phyloP scores from a whole-genome alignment of 2,888 invertebrate genomes.

The Zhuqinia jingwanae region DNA sequence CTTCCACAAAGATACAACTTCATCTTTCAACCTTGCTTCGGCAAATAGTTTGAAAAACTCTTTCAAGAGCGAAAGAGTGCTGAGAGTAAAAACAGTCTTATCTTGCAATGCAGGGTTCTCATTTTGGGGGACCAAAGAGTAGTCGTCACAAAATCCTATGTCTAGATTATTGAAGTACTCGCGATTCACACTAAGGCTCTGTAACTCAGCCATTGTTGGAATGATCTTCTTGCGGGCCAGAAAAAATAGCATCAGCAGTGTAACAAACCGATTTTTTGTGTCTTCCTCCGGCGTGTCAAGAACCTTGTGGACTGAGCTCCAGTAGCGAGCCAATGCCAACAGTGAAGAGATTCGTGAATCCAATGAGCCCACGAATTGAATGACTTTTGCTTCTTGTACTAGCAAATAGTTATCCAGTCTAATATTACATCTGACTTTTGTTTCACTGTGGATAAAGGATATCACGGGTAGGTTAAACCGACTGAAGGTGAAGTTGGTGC shows the following conservation, averaged over 20 bases:
- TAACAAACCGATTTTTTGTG: slow-evolving; percentile 61
- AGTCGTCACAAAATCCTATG: slow-evolving; percentile 58
- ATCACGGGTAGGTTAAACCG: slow-evolving; percentile 51
- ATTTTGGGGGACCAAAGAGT: slow-evolving; percentile 39
- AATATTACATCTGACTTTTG: slow-evolving; percentile 58
- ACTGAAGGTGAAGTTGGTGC: slow-evolving; percentile 35
- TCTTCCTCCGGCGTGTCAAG: slow-evolving; percentile 65
- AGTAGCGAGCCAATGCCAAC: slow-evolving; percentile 45
- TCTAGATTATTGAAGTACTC: slow-evolving; percentile 59
- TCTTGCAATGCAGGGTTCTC: slow-evolving; percentile 57
- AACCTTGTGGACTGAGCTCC: slow-evolving; percentile 62
- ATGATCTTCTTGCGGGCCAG: slow-evolving; percentile 57
- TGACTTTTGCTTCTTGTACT: slow-evolving; percentile 63
- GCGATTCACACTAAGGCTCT: slow-evolving; percentile 46
- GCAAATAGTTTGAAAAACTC: slow-evolving; percentile 60
- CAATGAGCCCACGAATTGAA: slow-evolving; percentile 62
- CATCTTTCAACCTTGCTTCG: slow-evolving; percentile 28
- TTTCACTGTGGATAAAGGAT: slow-evolving; percentile 63
- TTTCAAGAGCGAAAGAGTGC: slow-evolving; percentile 51
- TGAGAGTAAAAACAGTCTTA: slow-evolving; percentile 47
- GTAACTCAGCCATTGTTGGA: slow-evolving; percentile 55
- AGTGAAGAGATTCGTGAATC: slow-evolving; percentile 52
- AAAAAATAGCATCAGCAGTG: slow-evolving; percentile 54
- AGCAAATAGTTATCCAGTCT: slow-evolving; percentile 62
- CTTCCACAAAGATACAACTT: slow-evolving; percentile 59